Base-by-base conservation (phyloP, 2,797 vertebrate genomes). In the Bradypodion pumilum region DNA sequence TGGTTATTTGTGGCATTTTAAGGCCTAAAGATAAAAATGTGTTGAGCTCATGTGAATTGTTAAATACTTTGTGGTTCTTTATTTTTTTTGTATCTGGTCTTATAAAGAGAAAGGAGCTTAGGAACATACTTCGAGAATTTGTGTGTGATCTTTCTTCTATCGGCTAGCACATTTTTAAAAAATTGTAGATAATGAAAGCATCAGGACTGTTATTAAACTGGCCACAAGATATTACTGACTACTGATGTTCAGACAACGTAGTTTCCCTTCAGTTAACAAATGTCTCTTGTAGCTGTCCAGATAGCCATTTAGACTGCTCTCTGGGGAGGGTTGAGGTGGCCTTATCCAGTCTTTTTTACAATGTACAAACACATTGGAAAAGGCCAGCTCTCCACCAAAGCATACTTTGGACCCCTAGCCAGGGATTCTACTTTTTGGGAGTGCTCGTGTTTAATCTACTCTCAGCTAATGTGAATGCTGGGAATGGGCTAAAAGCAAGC, bases 151-250 rank as follows among this genome's bases (percentile, higher is more conserved):
- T 21, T 37, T 75, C 3, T 0, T 83, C 91, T 0, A 29, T 25
- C 23, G 13, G 65, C 65, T 56, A 80, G 6, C 35, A 85, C 72
- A 65, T 83, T 65, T 46, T 19, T 89, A 68, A 69, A 44, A 35
- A 0, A 4, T 25, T 85, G 69, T 27, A 63, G 80, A 85, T 80
- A 60, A 0, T 32, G 52, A 42, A 44, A 65, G 77, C 37, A 5
- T 78, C 65, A 29, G 81, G 65, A 42, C 68, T 21, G 80, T 92
- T 90, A 88, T 49, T 49, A 19, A 32, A 40, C 68, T 84, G 80
- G 74, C 91, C 91, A 89, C 60, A 1, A 66, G 91, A 89, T 89
- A 90, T 91, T 89, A 74, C 88, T 91, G 86, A 74, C 89, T 91
- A 87, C 91, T 82, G 15, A 79, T 91, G 82, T 72, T 87, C 81